Conservation (phyloP, 2,113 vertebrate genomes). For the Sisor rabdophorus region DNA sequence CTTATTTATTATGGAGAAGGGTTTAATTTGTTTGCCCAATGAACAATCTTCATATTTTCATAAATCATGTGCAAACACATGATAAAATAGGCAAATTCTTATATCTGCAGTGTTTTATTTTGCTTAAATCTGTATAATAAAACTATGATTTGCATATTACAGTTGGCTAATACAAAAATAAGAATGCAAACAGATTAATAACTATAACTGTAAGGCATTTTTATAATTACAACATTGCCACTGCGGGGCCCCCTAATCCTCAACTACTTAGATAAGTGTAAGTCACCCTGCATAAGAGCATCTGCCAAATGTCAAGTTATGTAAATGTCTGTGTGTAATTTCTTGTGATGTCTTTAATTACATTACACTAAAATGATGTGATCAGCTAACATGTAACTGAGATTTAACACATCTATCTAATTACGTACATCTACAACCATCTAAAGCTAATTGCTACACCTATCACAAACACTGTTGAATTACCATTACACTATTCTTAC, state of each 20-base stretch:
- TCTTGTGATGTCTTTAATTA: neutral
- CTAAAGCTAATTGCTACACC: neutral
- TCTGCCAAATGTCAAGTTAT: no score
- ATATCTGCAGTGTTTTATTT: neutral
- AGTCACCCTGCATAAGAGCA: no score
- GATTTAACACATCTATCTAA: neutral
- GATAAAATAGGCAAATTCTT: conserved; percentile 7
- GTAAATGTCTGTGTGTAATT: neutral
- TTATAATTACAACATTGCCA: no score
- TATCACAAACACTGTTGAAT: neutral
- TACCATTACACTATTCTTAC: neutral
- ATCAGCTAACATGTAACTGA: neutral
- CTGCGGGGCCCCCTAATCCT: no score
- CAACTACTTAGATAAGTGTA: no score
- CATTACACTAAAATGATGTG: neutral
- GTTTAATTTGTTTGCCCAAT: conserved; percentile 20
- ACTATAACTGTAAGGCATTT: no score
- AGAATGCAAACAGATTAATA: neutral
- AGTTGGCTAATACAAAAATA: neutral
- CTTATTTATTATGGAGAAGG: conserved; percentile 20
- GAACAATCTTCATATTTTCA: conserved; percentile 10
- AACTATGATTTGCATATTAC: neutral
- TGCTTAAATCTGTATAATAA: neutral
- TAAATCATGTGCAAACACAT: neutral
- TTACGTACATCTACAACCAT: neutral